Base-by-base conservation (phyloP, 37 sponge, comb jelly and placozoan genomes). In the Aplysina aerophoba region DNA sequence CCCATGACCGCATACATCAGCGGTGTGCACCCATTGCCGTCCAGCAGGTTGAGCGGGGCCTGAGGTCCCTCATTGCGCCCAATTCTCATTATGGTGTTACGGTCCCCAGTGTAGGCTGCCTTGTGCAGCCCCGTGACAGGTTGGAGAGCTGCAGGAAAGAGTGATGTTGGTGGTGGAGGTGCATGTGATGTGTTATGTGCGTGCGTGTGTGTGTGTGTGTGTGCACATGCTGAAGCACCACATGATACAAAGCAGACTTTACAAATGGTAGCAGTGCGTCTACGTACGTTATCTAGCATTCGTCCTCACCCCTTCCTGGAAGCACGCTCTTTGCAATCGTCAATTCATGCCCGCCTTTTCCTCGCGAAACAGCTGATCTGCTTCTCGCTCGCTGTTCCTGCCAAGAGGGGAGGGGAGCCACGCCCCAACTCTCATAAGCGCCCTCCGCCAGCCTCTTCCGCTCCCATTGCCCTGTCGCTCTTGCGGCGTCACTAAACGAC, bases 1-100 rank as follows among this genome's bases (percentile, higher is more conserved):
- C 91, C 88, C 82, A 92, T 59, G 27, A 77, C 93, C 22, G 96
- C 96, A 84, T 95, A 95, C 96, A 95, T 95, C 75, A 95, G 84
- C 22, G 96, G 96, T 27, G 91, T 86, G 63, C 91, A 90, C 31
- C 89, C 91, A 77, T 88, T 92, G 12, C 31, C 84, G 82, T 95
- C 96, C 31, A 88, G 78, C 73, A 85, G 60, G 40, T 90, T 77
- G 22, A 95, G 59, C 15, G 86, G 86, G 17, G 88, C 89, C n/a
- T 73, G 73, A 54, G 73, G 85, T 0, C 94, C 94, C 38, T 87
- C 57, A 62, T 33, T 66, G 88, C 87, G 73, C 20, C 92, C 60
- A 0, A 86, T 72, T 16, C 83, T 90, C 88, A 95, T 90, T 35
- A 95, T 92, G 16, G 83, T 84, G 38, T 44, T 34, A 16, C 56